Evolutionary conservation across 2,113 vertebrate genomes (phyloP).

Genomic region (Glaucidium brasilianum): DNA sequence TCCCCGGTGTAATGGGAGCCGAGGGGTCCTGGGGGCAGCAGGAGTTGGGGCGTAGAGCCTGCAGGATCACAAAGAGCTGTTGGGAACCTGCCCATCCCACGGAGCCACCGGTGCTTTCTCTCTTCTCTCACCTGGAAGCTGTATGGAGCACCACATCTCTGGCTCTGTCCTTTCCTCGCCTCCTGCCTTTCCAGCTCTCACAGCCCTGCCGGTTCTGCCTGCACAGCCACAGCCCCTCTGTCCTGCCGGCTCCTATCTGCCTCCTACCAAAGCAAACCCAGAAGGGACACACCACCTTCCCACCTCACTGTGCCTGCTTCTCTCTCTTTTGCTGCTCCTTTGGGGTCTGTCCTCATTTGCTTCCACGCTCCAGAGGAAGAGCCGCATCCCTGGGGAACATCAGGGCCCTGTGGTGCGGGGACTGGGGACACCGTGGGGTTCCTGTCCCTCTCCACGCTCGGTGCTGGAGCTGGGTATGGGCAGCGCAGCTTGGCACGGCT

Average conservation of each 20-base stretch:
- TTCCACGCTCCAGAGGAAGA: background rate
- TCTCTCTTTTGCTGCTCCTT: background rate
- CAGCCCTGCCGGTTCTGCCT: background rate
- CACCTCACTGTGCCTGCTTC: constrained; percentile 36
- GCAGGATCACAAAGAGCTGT: background rate
- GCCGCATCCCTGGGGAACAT: background rate
- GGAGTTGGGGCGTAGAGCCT: background rate
- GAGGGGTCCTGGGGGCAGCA: fast-evolving
- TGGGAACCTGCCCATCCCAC: background rate
- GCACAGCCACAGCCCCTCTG: background rate
- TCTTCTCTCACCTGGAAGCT: constrained; percentile 13
- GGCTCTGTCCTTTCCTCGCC: background rate
- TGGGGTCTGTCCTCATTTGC: background rate
- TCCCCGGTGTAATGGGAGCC: background rate
- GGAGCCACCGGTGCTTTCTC: background rate
- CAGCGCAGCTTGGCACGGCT: fast-evolving
- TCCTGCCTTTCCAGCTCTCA: constrained; percentile 20
- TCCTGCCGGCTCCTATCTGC: background rate
- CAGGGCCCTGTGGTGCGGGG: background rate
- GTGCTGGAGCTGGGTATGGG: background rate
- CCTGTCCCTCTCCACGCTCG: background rate
- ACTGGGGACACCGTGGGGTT: fast-evolving
- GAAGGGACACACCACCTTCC: background rate
- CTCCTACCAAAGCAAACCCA: constrained; percentile 18
- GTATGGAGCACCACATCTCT: background rate